Base-by-base conservation (phyloP, 2,113 vertebrate species). In the Alexandromys fortis region DNA sequence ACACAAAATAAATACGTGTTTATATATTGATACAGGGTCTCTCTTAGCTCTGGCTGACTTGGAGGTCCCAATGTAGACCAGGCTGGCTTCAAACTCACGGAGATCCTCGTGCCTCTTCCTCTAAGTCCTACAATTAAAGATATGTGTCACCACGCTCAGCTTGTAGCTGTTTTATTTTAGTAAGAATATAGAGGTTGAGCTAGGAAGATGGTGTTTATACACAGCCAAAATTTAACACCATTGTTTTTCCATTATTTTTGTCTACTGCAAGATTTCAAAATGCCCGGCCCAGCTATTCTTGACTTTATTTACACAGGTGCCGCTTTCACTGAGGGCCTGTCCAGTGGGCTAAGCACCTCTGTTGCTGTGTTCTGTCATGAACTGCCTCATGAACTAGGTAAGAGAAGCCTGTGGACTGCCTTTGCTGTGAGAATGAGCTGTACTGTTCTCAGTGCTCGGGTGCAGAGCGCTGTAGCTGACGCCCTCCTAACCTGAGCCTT, bases 291-390 rank as follows among this genome's bases (percentile, higher is more conserved):
- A 38, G 28, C 17, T 33, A 24, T 95, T 83, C 82, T 42, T 33
- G 73, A 5, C 72, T 52, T 49, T 2, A 96, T 14, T 97, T 92
- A 95, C 55, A 65, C 96, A 99, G 99, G 99, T 8, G 99, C 99
- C 58, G 99, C 99, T 24, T 99, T 99, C 98, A 99, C 99, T 5
- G 99, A 99, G 98, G 99, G 99, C 4, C 98, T 99, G 86, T 99
- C 99, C 63, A 99, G 99, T 92, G 99, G 99, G 10, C 98, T 99
- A 92, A 99, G 99, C 95, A 99, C 99, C 4, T 99, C 99, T 38
- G 99, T 99, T 76, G 99, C 99, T 33, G 99, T 99, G 9, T 99
- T 99, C 98, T 99, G 99, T 92, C 99, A 99, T 83, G 99, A 99
- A 97, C 98, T 99, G 91, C 99, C 99, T 94, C 99, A 99, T 79